A percentile compares a stretch with the other conserved stretches of the same genome.
Conservation (phyloP, 1,140 invertebrate species). For the Eciton burchellii region DNA sequence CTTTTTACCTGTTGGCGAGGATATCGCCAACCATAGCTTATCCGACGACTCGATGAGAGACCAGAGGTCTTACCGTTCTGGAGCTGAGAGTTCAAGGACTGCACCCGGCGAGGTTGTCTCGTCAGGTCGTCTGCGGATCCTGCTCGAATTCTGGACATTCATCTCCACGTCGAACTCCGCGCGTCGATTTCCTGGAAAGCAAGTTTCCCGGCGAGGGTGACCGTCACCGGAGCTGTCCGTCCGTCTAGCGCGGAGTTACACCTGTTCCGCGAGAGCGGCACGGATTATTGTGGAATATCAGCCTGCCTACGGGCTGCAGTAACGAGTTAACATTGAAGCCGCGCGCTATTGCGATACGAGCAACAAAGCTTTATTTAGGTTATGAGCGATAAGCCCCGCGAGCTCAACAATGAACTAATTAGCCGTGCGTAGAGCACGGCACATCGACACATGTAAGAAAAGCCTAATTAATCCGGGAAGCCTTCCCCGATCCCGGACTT, state of each 20-base stretch:
- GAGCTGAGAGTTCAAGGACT: too few relatives aligned
- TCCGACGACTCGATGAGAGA: too few relatives aligned
- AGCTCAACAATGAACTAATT: constrained; percentile 60
- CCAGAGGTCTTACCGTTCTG: too few relatives aligned
- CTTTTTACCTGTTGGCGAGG: too few relatives aligned
- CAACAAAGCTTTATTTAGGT: constrained; percentile 60
- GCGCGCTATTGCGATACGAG: constrained; percentile 53
- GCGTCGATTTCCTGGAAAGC: too few relatives aligned
- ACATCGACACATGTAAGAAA: constrained; percentile 31
- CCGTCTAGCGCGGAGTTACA: constrained; percentile 61
- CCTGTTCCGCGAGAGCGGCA: constrained; percentile 61
- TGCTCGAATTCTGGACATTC: too few relatives aligned
- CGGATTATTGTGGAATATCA: constrained; percentile 63
- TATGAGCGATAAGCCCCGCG: constrained; percentile 60
- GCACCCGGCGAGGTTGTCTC: too few relatives aligned
- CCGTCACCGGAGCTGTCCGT: constrained; percentile 38
- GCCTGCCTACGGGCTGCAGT: constrained; percentile 23
- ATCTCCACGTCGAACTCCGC: too few relatives aligned
- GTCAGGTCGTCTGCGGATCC: too few relatives aligned
- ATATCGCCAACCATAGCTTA: too few relatives aligned
- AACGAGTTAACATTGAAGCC: constrained; percentile 48
- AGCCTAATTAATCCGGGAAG: constrained; percentile 21
- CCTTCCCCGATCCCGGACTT: too few relatives aligned
- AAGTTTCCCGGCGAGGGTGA: too few relatives aligned
- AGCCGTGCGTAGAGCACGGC: constrained; percentile 5